These are phyloP conservation scores for Adelges cooleyi DNA, from an alignment of 1,140 invertebrate species.

Conservation along the genomic window DNA sequence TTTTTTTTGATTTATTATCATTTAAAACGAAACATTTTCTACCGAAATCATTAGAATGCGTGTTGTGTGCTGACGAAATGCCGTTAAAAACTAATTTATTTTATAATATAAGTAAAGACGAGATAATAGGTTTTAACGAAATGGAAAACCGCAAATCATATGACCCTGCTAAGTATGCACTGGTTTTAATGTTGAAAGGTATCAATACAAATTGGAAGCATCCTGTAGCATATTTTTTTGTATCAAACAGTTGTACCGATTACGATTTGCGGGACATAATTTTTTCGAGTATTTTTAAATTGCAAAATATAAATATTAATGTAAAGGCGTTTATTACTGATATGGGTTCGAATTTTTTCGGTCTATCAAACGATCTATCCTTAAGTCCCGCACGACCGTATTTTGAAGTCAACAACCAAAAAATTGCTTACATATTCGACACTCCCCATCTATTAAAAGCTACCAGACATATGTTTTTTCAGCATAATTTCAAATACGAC, in stretches of 20 bases:
- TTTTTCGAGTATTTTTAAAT: not conserved
- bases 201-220: not conserved
- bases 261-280: not conserved
- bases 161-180: not conserved
- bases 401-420: not conserved
- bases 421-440: not conserved
- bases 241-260: not conserved
- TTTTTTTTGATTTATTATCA: not conserved
- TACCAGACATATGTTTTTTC: not conserved
- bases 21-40: not conserved
- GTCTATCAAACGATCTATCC: not conserved
- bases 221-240: not conserved
- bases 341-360: not conserved
- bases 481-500: not conserved
- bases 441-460: not conserved
- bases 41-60: no score
- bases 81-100: not conserved
- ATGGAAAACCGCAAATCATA: not conserved
- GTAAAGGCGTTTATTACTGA: not conserved
- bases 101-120: not conserved
- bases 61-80: not conserved
- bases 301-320: not conserved
- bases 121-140: not conserved
- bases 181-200: not conserved
- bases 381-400: not conserved